Evolutionary conservation across 2,888 invertebrate species (phyloP).

Genomic region (Octodonta nipae): DNA sequence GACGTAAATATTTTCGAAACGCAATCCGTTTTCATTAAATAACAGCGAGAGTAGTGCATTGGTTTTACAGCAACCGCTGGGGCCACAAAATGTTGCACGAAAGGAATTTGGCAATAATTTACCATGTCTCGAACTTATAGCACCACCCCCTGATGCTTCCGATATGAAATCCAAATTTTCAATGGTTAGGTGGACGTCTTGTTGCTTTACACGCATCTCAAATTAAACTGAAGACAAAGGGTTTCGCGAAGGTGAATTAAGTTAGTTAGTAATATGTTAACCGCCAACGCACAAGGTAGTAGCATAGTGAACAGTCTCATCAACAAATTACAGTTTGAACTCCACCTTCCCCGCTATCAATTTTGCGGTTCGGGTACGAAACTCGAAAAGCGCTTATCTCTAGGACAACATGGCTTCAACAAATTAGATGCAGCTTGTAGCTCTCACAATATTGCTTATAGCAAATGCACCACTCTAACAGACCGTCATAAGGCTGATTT

Average conservation of each 20-base stretch:
- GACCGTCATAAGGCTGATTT: no score
- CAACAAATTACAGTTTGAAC: no score
- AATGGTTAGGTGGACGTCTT: not conserved
- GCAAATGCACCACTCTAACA: no score
- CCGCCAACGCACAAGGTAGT: no score
- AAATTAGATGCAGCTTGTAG: no score
- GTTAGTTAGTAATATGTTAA: constrained; percentile 1
- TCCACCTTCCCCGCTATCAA: no score
- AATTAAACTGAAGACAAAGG: not conserved
- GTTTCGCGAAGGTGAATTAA: not conserved
- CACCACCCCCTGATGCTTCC: not conserved
- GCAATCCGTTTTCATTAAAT: constrained; percentile 7
- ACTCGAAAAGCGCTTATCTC: no score
- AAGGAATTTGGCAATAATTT: not conserved
- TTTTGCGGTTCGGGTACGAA: no score
- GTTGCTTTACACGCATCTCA: not conserved
- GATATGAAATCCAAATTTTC: not conserved
- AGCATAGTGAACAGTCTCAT: no score
- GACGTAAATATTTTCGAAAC: constrained; percentile 10
- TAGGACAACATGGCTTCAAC: no score
- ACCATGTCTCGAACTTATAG: no score
- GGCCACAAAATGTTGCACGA: constrained; percentile 2
- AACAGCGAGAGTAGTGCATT: constrained; percentile 9
- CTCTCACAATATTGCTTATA: no score
- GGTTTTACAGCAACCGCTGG: constrained; percentile 10